Evolutionary conservation across 2,113 vertebrate genomes (phyloP).

Genomic region (Narcine bancroftii): DNA sequence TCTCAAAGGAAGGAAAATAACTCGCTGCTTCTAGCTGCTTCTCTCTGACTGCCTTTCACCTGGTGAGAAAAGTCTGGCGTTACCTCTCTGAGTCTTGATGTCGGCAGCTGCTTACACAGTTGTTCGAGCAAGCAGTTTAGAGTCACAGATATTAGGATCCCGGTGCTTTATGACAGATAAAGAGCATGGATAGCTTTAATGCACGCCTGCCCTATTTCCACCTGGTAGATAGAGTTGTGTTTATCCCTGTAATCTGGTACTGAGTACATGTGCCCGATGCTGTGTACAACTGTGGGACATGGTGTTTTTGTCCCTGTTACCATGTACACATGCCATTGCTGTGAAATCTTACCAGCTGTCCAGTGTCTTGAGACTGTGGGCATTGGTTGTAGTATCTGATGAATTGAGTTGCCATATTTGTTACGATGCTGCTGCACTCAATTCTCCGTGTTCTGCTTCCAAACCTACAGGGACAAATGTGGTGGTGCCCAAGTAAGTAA

Average conservation of each 20-base stretch:
- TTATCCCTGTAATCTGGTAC: background rate
- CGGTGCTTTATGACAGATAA: background rate
- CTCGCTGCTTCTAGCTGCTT: background rate
- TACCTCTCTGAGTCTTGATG: background rate
- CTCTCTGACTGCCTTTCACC: background rate
- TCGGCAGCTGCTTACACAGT: background rate
- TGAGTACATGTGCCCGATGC: background rate
- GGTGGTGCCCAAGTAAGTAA: background rate
- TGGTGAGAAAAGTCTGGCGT: background rate
- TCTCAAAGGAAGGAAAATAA: background rate
- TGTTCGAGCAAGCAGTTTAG: background rate
- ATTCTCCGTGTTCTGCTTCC: background rate
- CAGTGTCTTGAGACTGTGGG: no score
- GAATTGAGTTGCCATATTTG: background rate
- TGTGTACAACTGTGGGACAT: background rate
- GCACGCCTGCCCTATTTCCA: background rate
- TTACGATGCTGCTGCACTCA: background rate
- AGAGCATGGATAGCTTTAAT: background rate
- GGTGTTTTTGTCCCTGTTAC: background rate
- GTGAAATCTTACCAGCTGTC: background rate
- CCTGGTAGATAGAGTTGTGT: background rate
- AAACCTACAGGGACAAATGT: background rate
- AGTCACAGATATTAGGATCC: background rate
- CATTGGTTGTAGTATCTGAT: no score
- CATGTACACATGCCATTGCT: background rate